A percentile compares a stretch with the other conserved stretches of the same genome.
Evolutionary conservation across 1,140 invertebrate species (phyloP).

Genomic region (Brachystomella parvula): DNA sequence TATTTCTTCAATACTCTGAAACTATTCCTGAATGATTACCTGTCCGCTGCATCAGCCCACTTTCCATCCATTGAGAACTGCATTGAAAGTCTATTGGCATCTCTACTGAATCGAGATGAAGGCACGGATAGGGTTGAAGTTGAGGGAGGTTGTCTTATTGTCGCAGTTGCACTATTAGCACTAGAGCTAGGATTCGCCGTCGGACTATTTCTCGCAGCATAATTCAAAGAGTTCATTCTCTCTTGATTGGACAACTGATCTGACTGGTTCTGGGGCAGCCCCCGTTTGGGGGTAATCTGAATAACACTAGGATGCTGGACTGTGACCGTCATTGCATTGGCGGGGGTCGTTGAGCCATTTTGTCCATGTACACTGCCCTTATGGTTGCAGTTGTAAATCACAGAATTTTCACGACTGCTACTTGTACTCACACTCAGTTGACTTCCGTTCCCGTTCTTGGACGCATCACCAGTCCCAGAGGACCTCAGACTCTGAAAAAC

Average conservation of each 20-base stretch:
- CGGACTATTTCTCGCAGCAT: too few species aligned
- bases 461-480: too few species aligned
- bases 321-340: too few species aligned
- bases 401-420: constrained; percentile 24
- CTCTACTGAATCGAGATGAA: constrained; percentile 44
- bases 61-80: constrained; percentile 65
- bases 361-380: constrained; percentile 9
- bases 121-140: constrained; percentile 1
- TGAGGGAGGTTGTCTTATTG: background rate
- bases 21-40: constrained; percentile 41
- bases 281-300: background rate
- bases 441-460: background rate
- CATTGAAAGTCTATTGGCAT: constrained; percentile 78
- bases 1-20: background rate
- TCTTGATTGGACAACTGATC: too few species aligned
- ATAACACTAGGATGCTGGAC: background rate
- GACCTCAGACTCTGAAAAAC: too few species aligned
- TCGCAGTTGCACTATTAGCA: too few species aligned
- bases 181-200: too few species aligned
- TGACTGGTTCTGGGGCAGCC: background rate
- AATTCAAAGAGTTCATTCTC: too few species aligned
- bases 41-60: constrained; percentile 77
- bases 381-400: constrained; percentile 17
- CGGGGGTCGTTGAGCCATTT: too few species aligned
- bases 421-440: constrained; percentile 12